These are phyloP conservation scores for Zaprionus inermis DNA, from an alignment of 1,140 invertebrate species.

Conservation along the genomic window DNA sequence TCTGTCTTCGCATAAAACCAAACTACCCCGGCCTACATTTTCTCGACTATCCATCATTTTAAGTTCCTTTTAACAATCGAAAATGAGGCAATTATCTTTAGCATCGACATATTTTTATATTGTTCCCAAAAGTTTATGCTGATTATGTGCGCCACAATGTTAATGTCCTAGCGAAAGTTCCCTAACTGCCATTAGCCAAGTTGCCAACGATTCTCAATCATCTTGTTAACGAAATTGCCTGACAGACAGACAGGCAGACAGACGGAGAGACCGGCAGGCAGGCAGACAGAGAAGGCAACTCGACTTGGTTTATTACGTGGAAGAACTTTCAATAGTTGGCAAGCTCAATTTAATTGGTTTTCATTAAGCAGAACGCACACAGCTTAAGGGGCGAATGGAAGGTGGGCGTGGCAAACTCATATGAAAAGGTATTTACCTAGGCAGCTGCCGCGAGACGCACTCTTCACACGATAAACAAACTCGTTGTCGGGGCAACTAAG, in stretches of 20 bases:
- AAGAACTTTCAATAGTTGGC: constrained; percentile 49
- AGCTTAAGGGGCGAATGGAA: not conserved
- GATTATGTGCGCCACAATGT: constrained; percentile 22
- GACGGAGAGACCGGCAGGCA: not conserved
- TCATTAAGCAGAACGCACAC: constrained; percentile 37
- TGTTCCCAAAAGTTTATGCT: constrained; percentile 12
- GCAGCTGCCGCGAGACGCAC: constrained; percentile 26
- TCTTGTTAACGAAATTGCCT: constrained; percentile 39
- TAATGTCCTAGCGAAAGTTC: constrained; percentile 23
- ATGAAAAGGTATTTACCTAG: not conserved
- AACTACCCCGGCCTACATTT: too few relatives aligned
- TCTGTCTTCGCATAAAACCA: too few relatives aligned
- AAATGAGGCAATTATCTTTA: not conserved
- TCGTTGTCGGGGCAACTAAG: constrained; percentile 52
- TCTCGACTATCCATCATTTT: not conserved
- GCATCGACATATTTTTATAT: not conserved
- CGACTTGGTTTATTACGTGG: constrained; percentile 34
- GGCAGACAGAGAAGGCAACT: constrained; percentile 3
- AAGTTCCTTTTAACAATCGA: not conserved
- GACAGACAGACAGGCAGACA: constrained; percentile 18
- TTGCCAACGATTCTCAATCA: constrained; percentile 27
- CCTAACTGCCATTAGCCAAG: constrained; percentile 17
- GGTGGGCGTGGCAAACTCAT: not conserved
- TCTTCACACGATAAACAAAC: constrained; percentile 54
- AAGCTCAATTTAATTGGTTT: constrained; percentile 51